These are phyloP conservation scores for Torymus texanus DNA, from an alignment of 2,888 invertebrate genomes.

Conservation along the genomic window DNA sequence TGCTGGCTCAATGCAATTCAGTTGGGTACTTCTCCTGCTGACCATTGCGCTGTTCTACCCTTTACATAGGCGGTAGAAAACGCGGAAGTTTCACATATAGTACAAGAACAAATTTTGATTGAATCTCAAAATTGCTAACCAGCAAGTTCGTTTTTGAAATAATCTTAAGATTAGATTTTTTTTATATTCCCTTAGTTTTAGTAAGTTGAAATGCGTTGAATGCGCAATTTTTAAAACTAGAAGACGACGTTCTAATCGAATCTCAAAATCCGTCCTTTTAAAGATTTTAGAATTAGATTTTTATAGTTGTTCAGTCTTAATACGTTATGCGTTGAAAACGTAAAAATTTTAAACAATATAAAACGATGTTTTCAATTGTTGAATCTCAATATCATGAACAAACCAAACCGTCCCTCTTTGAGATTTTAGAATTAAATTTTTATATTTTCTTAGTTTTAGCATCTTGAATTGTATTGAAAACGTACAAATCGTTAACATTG, in stretches of 20 bases:
- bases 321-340: background rate
- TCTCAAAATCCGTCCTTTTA: constrained; percentile 43
- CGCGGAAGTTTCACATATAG: constrained; percentile 11
- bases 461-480: too few species aligned
- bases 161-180: too few species aligned
- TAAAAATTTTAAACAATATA: too few species aligned
- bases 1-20: constrained; percentile 82
- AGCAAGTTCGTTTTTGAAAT: too few species aligned
- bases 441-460: too few species aligned
- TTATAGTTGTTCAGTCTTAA: constrained; percentile 34
- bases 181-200: too few species aligned
- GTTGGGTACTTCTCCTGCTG: constrained; percentile 71
- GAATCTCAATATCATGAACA: too few species aligned
- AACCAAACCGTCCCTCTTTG: too few species aligned
- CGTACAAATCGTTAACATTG: too few species aligned
- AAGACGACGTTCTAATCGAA: constrained; percentile 17
- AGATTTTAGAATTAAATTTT: too few species aligned
- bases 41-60: constrained; percentile 62
- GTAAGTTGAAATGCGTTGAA: constrained; percentile 1
- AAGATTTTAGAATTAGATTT: constrained; percentile 25
- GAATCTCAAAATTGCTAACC: constrained; percentile 41
- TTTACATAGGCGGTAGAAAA: constrained; percentile 44
- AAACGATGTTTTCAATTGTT: too few species aligned
- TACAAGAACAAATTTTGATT: constrained; percentile 2
- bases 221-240: background rate